phyloP scores from a whole-genome alignment of 2,113 vertebrate species.

The Hirundichthys speculiger region DNA sequence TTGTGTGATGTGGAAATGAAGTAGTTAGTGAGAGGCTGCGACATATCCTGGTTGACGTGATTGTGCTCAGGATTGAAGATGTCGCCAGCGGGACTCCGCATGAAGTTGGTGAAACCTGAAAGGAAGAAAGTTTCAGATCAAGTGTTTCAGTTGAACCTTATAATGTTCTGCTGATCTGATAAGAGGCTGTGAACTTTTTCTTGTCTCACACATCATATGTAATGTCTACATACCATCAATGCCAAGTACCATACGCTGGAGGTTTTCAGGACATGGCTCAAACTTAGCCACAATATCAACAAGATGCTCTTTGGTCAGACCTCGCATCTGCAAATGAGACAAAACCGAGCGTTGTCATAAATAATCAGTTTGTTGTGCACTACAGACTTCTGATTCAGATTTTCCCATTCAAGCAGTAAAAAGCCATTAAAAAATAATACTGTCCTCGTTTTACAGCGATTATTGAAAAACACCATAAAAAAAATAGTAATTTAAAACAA shows the following conservation, averaged over 20 bases:
- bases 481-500: background rate
- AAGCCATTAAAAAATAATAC: no score
- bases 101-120: conserved; percentile 93
- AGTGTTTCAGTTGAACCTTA: background rate
- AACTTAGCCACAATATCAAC: conserved; percentile 87
- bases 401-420: no score
- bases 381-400: no score
- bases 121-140: background rate
- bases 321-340: conserved; percentile 81
- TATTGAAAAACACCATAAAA: no score
- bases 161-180: no score
- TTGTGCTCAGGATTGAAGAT: conserved; percentile 93
- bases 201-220: background rate
- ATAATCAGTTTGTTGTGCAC: no score
- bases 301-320: conserved; percentile 86
- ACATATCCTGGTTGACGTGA: conserved; percentile 93
- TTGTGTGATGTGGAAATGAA: conserved; percentile 96
- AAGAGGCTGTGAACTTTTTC: background rate
- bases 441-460: no score
- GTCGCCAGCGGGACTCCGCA: conserved; percentile 89
- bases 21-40: conserved; percentile 87
- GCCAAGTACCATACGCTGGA: conserved; percentile 84
- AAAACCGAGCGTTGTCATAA: background rate
- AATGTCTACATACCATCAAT: conserved; percentile 87
- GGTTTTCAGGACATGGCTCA: conserved; percentile 91